Evolutionary conservation across 2,888 invertebrate species (phyloP).

Genomic region (Agonopterix arenella): DNA sequence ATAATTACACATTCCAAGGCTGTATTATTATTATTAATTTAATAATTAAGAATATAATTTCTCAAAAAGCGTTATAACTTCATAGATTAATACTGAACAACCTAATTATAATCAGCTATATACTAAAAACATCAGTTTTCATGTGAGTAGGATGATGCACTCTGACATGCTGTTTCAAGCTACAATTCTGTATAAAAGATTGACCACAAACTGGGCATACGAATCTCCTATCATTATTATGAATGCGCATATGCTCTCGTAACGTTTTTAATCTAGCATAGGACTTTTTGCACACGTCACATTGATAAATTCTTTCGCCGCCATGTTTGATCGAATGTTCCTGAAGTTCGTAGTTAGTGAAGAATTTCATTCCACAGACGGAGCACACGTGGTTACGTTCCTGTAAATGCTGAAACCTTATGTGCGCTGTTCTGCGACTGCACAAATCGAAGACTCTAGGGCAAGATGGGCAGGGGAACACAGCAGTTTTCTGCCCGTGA

Average conservation of each 20-base stretch:
- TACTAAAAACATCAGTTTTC: conserved; percentile 28
- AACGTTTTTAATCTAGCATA: conserved; percentile 65
- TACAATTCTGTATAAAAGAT: conserved; percentile 64
- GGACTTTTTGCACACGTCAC: conserved; percentile 70
- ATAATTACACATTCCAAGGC: too few relatives aligned
- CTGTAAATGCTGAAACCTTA: conserved; percentile 59
- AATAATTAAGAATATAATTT: too few relatives aligned
- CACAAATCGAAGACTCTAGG: conserved; percentile 61
- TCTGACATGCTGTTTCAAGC: conserved; percentile 59
- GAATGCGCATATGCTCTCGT: conserved; percentile 65
- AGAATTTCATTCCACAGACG: conserved; percentile 72
- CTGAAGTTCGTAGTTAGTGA: conserved; percentile 71
- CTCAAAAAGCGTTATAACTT: too few relatives aligned
- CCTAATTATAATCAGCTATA: not conserved
- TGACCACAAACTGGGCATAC: conserved; percentile 60
- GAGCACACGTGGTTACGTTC: conserved; percentile 68
- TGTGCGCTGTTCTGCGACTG: conserved; percentile 59
- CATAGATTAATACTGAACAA: too few relatives aligned
- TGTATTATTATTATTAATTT: too few relatives aligned
- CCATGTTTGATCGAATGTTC: conserved; percentile 75
- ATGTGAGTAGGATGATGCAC: conserved; percentile 59
- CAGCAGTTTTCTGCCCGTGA: conserved; percentile 58
- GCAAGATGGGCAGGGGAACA: conserved; percentile 61
- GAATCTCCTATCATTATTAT: conserved; percentile 60
- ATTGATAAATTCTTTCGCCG: conserved; percentile 71